phyloP scores from a whole-genome alignment of 2,797 vertebrate genomes.

The Aulostomus chinensis region DNA sequence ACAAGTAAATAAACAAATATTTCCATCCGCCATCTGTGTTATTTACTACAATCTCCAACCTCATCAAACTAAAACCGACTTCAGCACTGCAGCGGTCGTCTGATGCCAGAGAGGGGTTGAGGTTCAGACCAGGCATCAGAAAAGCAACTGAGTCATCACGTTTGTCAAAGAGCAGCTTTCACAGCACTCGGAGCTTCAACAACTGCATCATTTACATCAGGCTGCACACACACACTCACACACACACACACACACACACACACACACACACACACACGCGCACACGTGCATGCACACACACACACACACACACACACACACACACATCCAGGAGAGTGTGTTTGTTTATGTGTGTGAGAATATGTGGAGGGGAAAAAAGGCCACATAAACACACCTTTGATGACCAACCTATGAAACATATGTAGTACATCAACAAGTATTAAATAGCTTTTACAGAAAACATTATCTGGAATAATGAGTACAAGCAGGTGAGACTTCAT shows the following conservation, averaged over 20 bases:
- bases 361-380: slow-evolving; percentile 6
- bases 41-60: background rate
- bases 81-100: too few relatives aligned
- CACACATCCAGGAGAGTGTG: too few relatives aligned
- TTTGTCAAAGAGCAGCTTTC: slow-evolving; percentile 70
- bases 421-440: background rate
- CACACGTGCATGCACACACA: background rate
- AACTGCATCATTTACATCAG: slow-evolving; percentile 62
- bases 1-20: too few relatives aligned
- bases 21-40: too few relatives aligned
- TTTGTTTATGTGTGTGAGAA: slow-evolving; percentile 9
- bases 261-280: slow-evolving; percentile 17
- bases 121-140: too few relatives aligned
- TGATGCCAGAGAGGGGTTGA: too few relatives aligned
- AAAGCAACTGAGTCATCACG: slow-evolving; percentile 55
- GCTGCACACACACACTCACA: slow-evolving; percentile 19
- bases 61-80: background rate
- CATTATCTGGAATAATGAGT: too few relatives aligned
- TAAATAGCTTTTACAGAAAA: too few relatives aligned
- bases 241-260: background rate
- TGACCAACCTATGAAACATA: background rate
- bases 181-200: slow-evolving; percentile 46
- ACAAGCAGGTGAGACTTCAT: background rate
- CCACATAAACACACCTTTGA: slow-evolving; percentile 25
- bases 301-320: background rate